Percentiles rank a stretch among this genome's conserved stretches.
Conservation (phyloP, 1,140 invertebrate species). For the Scaptomyza montana region DNA sequence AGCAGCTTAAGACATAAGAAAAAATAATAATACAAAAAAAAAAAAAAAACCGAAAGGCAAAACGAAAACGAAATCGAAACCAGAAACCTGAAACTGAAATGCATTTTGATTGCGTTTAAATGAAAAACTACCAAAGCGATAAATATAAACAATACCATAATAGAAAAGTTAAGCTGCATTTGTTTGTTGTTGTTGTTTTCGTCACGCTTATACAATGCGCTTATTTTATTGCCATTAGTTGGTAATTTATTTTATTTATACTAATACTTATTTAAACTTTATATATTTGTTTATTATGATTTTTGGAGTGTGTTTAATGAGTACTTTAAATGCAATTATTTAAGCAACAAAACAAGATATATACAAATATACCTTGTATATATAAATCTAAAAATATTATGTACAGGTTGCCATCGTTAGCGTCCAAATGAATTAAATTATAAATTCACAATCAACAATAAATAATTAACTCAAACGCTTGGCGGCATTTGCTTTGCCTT, state of each 20-base stretch:
- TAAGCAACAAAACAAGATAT: not conserved
- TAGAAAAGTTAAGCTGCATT: constrained; percentile 55
- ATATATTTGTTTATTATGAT: too few relatives aligned
- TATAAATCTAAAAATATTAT: constrained; percentile 1
- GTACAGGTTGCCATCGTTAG: constrained; percentile 26
- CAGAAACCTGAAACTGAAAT: constrained; percentile 67
- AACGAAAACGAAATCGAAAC: constrained; percentile 39
- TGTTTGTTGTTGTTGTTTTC: constrained; percentile 40
- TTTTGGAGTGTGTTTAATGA: constrained; percentile 6
- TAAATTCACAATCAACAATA: constrained; percentile 69
- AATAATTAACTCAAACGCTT: constrained; percentile 51
- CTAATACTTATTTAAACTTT: constrained; percentile 18
- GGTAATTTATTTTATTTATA: constrained; percentile 23
- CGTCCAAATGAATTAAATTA: constrained; percentile 70
- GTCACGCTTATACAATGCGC: constrained; percentile 64
- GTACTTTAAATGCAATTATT: constrained; percentile 50
- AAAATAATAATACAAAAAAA: not conserved
- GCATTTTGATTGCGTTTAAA: constrained; percentile 65
- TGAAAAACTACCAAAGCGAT: constrained; percentile 56
- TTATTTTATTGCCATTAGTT: constrained; percentile 21
- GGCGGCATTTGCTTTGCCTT: constrained; percentile 52
- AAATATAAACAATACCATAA: constrained; percentile 42
- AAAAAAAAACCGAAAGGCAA: constrained; percentile 43
- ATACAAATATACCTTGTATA: not conserved
- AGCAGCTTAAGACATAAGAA: not conserved